Evolutionary conservation across 2,888 invertebrate genomes (phyloP).

Genomic region (Taphrorychus bicolor): DNA sequence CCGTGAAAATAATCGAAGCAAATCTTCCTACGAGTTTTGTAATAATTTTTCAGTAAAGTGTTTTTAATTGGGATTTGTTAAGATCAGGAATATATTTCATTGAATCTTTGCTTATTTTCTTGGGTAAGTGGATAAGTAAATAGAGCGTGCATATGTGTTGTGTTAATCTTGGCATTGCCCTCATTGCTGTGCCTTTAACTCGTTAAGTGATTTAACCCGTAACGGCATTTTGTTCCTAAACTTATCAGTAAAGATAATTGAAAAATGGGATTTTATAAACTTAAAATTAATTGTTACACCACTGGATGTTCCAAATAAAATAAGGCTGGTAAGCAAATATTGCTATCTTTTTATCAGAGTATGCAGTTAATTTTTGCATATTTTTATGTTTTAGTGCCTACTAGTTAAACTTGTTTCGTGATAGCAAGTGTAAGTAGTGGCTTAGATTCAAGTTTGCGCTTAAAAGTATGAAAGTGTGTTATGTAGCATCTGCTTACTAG

Average conservation of each 20-base stretch:
- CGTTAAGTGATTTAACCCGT: no score
- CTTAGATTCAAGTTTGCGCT: not conserved
- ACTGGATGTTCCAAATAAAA: slow-evolving; percentile 32
- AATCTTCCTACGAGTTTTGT: slow-evolving; percentile 5
- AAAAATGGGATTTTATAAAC: slow-evolving; percentile 4
- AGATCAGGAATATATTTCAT: not conserved
- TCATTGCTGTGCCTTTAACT: no score
- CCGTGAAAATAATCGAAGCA: slow-evolving; percentile 22
- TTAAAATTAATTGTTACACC: slow-evolving; percentile 23
- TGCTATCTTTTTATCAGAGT: slow-evolving; percentile 34
- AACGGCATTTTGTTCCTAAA: no score
- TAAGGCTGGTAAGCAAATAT: slow-evolving; percentile 33
- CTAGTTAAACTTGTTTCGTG: slow-evolving; percentile 27
- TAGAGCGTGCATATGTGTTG: no score
- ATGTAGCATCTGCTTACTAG: not conserved
- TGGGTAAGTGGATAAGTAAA: not conserved
- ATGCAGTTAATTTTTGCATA: slow-evolving; percentile 39
- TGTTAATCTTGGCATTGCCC: not conserved
- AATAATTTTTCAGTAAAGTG: not conserved
- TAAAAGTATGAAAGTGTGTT: not conserved
- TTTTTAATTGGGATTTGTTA: not conserved
- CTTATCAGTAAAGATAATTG: no score
- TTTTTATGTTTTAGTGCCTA: slow-evolving; percentile 27
- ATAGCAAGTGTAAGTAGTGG: not conserved
- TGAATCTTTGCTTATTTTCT: not conserved